phyloP scores from a whole-genome alignment of 2,113 vertebrate species.

The Gallinago undulata region DNA sequence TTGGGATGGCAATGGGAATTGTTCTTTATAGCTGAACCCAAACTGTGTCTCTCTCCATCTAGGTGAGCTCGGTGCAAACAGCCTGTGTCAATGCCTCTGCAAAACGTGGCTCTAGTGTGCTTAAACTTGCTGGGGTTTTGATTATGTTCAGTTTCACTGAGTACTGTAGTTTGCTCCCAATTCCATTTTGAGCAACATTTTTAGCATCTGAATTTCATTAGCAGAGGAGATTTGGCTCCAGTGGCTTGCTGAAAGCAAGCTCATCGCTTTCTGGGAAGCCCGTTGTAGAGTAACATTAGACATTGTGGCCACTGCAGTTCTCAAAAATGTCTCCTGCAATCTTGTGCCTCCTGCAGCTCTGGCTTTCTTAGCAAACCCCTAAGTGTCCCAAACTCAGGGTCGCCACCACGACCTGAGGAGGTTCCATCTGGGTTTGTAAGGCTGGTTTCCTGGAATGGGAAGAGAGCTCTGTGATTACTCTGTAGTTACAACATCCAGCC shows the following conservation, averaged over 20 bases:
- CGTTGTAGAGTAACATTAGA: background rate
- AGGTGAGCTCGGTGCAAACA: background rate
- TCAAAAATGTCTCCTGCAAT: background rate
- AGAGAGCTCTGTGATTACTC: background rate
- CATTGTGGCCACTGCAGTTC: background rate
- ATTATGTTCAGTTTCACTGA: background rate
- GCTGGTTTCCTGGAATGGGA: background rate
- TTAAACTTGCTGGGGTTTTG: background rate
- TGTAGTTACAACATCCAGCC: background rate
- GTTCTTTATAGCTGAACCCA: background rate
- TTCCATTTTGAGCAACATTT: background rate
- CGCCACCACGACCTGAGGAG: background rate
- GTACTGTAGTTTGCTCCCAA: background rate
- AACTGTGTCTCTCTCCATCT: background rate
- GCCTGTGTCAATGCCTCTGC: background rate
- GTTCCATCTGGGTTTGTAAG: background rate
- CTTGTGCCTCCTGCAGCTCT: background rate
- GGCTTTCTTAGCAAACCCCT: background rate
- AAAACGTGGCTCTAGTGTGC: accelerated
- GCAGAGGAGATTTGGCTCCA: background rate
- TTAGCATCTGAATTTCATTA: slow-evolving; percentile 55
- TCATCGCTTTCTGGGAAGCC: slow-evolving; percentile 33
- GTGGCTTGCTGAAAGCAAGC: background rate
- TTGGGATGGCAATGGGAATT: background rate
- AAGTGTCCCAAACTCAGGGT: background rate